Base-by-base conservation (phyloP, 2,797 vertebrate species). In the Arrhamphus sclerolepis region DNA sequence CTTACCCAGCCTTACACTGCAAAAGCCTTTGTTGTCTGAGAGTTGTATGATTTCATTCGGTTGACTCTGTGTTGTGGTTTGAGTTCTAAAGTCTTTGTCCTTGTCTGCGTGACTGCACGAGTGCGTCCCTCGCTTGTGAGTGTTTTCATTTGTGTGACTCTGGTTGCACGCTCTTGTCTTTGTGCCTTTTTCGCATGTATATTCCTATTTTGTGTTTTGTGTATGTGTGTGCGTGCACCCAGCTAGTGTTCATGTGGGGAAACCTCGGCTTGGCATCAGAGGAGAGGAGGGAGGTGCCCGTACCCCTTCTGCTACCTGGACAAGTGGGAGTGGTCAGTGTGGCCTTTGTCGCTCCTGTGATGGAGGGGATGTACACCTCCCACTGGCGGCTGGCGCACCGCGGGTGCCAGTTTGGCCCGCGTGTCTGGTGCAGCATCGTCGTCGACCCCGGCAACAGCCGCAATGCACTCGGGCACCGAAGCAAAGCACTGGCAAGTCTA, bases 191-290 rank as follows among this genome's bases (percentile, higher is more conserved):
- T 82, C 62, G 81, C 79, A 82, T 80, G 82, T 83, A 61, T 80
- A 83, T 87, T 82, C 79, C 80, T 82, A 84, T 80, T 84, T 77
- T 86, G 72, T 85, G 72, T 89, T 82, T 75, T 89, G 70, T 86
- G 73, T 85, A 53, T 88, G 84, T 90, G 82, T 88, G 77, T 89
- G 67, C 83, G 70, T 86, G 74, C 72, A 78, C 66, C 75, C 90
- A 99, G 98, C 92, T 99, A 81, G 97, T 96, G 84, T 97, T 98
- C 81, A 98, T 99, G 96, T 99, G 98, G 98, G 98, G 98, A 53
- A 99, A 98, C 86, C 92, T 99, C 79, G 93, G 93, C 17, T 90
- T 97, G 91, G 95, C 94, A 18, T 95, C 94, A 53, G 80, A 93
- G 56, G 95, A 94, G 63, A 90, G 84, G 85, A 93, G 94, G 72